These are phyloP conservation scores for Hemicordylus capensis DNA, from an alignment of 2,113 vertebrate species.

Conservation along the genomic window DNA sequence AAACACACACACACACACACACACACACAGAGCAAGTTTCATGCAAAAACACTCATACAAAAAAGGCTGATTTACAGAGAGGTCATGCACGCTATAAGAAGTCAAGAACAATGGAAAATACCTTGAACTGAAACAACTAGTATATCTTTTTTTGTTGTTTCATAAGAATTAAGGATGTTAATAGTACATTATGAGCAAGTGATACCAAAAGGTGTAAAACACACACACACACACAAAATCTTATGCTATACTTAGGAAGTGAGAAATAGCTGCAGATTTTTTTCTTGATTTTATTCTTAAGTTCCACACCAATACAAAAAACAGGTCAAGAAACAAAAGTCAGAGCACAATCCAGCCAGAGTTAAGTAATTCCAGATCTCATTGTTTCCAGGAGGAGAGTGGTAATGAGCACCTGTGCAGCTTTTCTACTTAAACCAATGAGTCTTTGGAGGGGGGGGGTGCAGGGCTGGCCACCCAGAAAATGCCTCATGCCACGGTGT, in stretches of 20 bases:
- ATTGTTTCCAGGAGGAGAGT: background rate
- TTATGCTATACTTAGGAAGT: slow-evolving; percentile 5
- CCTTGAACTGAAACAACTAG: background rate
- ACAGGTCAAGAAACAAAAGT: background rate
- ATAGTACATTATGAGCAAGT: background rate
- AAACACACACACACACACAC: too few relatives aligned
- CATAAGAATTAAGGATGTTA: background rate
- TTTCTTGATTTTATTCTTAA: background rate
- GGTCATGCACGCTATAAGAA: background rate
- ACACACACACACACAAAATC: background rate
- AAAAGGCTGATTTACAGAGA: background rate
- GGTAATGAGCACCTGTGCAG: background rate
- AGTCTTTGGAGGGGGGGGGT: too few relatives aligned
- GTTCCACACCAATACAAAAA: background rate
- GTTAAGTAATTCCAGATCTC: background rate
- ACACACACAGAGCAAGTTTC: background rate
- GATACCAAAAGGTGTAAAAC: background rate
- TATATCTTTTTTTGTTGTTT: background rate
- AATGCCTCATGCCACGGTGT: background rate
- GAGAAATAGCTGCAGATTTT: background rate
- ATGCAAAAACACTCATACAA: background rate
- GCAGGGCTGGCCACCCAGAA: background rate
- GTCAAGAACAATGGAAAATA: background rate
- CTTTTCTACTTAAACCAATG: background rate
- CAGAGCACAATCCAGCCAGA: background rate